phyloP scores from a whole-genome alignment of 1,140 invertebrate species.

The Chironomus tepperi region DNA sequence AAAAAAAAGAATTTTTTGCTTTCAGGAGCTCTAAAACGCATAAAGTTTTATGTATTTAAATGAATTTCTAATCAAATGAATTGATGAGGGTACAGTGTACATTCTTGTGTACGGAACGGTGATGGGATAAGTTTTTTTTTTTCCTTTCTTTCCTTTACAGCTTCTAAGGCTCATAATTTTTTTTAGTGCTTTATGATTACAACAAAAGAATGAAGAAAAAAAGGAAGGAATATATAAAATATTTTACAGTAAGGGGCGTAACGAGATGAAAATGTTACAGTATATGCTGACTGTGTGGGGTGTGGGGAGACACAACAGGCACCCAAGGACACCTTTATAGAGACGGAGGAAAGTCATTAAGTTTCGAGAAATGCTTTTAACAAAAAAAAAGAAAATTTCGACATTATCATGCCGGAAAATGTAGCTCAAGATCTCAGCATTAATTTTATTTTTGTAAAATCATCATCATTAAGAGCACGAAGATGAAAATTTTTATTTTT shows the following conservation, averaged over 20 bases:
- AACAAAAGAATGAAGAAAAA: not conserved
- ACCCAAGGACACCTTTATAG: conserved; percentile 11
- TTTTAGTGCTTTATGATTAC: conserved; percentile 19
- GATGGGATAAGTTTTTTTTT: not conserved
- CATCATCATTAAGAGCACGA: conserved; percentile 15
- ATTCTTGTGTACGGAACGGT: not conserved
- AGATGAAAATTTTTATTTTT: not conserved
- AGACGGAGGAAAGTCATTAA: not conserved
- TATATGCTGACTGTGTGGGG: not conserved
- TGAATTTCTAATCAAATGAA: conserved; percentile 23
- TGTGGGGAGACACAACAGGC: not conserved
- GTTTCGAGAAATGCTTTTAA: not conserved
- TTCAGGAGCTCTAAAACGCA: conserved; percentile 18
- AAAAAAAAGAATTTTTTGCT: not conserved
- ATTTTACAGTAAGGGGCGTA: not conserved
- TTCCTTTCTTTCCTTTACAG: not conserved
- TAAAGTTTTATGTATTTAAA: conserved; percentile 23
- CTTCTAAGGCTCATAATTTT: not conserved
- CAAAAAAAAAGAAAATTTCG: not conserved
- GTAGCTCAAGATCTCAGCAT: not conserved
- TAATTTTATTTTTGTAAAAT: not conserved
- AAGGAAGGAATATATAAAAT: not conserved
- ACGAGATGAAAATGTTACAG: not conserved
- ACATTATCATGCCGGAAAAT: not conserved
- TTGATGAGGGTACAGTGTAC: conserved; percentile 13